A percentile compares a stretch with the other conserved stretches of the same genome.
These are phyloP conservation scores for Metacarcinus magister DNA, from an alignment of 2,888 invertebrate species.

Conservation along the genomic window DNA sequence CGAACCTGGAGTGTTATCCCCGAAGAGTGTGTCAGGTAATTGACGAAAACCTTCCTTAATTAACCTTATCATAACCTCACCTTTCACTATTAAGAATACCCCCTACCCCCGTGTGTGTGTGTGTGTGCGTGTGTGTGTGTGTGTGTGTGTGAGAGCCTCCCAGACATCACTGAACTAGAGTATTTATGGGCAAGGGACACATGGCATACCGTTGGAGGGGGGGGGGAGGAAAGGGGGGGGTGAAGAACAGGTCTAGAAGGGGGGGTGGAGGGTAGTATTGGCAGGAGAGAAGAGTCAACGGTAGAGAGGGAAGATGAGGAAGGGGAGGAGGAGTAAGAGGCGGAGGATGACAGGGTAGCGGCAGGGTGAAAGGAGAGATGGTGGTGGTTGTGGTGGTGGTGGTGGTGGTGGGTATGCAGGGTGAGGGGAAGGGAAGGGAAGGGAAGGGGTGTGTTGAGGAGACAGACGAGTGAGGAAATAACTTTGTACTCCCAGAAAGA, in stretches of 20 bases:
- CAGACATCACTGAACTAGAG: too few relatives aligned
- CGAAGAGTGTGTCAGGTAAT: neutral
- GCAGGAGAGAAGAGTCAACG: neutral
- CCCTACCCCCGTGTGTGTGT: neutral
- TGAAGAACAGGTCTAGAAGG: neutral
- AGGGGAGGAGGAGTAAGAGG: too few relatives aligned
- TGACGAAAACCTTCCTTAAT: neutral
- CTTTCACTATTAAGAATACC: too few relatives aligned
- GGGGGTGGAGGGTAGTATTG: neutral
- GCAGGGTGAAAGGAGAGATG: too few relatives aligned
- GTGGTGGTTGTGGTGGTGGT: too few relatives aligned
- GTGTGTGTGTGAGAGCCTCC: neutral
- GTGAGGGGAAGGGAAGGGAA: too few relatives aligned
- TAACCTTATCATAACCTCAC: neutral
- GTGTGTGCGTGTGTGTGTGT: conserved; percentile 26
- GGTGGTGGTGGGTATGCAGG: too few relatives aligned
- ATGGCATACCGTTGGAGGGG: neutral
- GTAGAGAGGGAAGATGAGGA: neutral
- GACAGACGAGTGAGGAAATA: neutral
- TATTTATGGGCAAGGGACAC: neutral
- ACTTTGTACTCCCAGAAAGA: too few relatives aligned
- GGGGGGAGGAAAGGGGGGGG: neutral
- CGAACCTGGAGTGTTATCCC: neutral
- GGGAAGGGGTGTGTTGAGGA: neutral
- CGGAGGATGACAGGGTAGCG: too few relatives aligned